Evolutionary conservation across 2,113 vertebrate genomes (phyloP).

Genomic region (Cynocephalus volans): DNA sequence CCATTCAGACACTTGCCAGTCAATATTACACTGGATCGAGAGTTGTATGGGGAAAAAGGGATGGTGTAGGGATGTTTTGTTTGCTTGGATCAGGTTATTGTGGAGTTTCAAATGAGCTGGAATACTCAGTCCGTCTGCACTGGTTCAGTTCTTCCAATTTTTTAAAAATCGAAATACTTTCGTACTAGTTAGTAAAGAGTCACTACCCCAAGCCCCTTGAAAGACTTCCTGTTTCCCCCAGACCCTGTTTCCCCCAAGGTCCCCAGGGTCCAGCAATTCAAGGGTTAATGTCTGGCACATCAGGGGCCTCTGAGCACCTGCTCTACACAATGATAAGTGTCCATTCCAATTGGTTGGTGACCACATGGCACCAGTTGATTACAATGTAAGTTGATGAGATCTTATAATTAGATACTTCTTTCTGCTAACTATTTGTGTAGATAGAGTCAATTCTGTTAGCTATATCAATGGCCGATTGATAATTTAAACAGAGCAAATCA

Average conservation of each 20-base stretch:
- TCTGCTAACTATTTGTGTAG: not conserved
- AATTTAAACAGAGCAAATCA: slow-evolving; percentile 18
- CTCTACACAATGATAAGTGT: not conserved
- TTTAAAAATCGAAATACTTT: slow-evolving; percentile 36
- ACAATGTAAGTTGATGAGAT: not conserved
- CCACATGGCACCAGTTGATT: not conserved
- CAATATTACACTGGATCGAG: not conserved
- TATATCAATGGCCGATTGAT: not conserved
- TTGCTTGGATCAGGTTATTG: slow-evolving; percentile 5
- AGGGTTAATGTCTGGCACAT: not conserved
- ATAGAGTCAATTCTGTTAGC: not conserved
- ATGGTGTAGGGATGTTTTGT: not conserved
- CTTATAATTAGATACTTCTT: not conserved
- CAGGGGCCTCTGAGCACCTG: not conserved
- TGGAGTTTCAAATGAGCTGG: not conserved
- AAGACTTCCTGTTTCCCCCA: not conserved
- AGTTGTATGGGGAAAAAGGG: not conserved
- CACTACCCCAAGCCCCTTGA: not conserved
- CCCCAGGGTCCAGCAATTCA: not conserved
- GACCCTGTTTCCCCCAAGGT: not conserved
- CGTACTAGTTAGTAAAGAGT: not conserved
- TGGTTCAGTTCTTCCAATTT: not conserved
- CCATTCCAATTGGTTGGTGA: not conserved
- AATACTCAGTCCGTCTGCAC: not conserved
- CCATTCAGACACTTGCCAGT: slow-evolving; percentile 38